phyloP scores from a whole-genome alignment of 2,113 vertebrate species.

The Plestiodon gilberti region DNA sequence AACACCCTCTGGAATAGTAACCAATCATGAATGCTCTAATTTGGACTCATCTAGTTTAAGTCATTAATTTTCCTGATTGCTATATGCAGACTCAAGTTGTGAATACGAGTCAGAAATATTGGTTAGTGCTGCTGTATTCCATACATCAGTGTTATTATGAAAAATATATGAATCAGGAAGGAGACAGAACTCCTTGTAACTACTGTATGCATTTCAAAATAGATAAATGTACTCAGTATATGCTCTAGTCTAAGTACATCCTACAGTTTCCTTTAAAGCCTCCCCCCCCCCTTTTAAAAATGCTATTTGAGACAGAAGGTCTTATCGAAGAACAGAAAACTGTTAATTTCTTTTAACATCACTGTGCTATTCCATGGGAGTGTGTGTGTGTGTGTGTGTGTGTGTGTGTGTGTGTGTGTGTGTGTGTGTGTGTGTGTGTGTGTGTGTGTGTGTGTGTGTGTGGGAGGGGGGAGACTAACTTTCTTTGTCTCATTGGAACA shows the following conservation, averaged over 20 bases:
- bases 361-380: not conserved
- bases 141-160: not conserved
- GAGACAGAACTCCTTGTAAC: not conserved
- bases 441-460: too few relatives aligned
- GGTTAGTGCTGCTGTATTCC: not conserved
- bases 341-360: not conserved
- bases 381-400: too few relatives aligned
- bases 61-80: not conserved
- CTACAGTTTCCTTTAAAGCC: not conserved
- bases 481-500: not conserved
- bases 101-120: not conserved
- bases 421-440: too few relatives aligned
- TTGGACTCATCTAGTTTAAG: not conserved
- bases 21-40: not conserved
- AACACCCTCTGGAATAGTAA: not conserved
- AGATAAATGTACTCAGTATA: not conserved
- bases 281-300: not conserved
- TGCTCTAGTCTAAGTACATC: not conserved
- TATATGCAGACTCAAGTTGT: not conserved
- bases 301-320: not conserved
- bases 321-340: not conserved
- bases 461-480: not conserved
- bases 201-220: not conserved
- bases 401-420: too few relatives aligned
- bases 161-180: not conserved